Evolutionary conservation across 2,888 invertebrate species (phyloP).

Genomic region (Muscina levida): DNA sequence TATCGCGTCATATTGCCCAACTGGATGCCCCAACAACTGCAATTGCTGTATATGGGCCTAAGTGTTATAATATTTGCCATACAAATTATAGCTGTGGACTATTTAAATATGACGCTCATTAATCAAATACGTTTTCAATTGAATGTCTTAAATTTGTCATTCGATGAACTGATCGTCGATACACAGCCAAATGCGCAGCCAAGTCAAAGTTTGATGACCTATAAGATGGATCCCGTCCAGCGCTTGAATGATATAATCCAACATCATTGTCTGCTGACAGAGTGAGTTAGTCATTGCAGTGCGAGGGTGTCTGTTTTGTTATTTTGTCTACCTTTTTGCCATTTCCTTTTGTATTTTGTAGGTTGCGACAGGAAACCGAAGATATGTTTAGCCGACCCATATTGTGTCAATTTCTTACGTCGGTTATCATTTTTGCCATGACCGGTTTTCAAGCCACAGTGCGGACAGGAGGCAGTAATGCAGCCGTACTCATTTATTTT

Average conservation of each 20-base stretch:
- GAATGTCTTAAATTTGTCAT: conserved; percentile 70
- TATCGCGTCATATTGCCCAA: conserved; percentile 69
- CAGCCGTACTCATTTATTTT: conserved; percentile 70
- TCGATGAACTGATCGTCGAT: conserved; percentile 68
- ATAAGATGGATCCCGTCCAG: conserved; percentile 44
- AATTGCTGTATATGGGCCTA: conserved; percentile 70
- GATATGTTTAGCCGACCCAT: conserved; percentile 69
- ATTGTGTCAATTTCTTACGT: conserved; percentile 71
- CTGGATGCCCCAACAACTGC: conserved; percentile 64
- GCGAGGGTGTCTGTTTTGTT: neutral
- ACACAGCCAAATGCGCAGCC: neutral
- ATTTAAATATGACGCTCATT: conserved; percentile 71
- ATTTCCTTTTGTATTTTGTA: conserved; percentile 43
- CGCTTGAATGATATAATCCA: conserved; percentile 69
- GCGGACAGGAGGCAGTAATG: conserved; percentile 66
- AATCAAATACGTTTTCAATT: conserved; percentile 74
- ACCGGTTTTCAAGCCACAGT: conserved; percentile 72
- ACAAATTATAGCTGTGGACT: conserved; percentile 71
- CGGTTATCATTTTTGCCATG: conserved; percentile 71
- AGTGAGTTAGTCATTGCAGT: conserved; percentile 62
- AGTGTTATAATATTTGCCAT: conserved; percentile 67
- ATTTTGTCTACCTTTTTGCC: neutral
- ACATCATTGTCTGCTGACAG: conserved; percentile 70
- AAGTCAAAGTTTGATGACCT: neutral
- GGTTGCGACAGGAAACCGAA: conserved; percentile 70